phyloP scores from a whole-genome alignment of 1,140 invertebrate species.

The Latrodectus geometricus region DNA sequence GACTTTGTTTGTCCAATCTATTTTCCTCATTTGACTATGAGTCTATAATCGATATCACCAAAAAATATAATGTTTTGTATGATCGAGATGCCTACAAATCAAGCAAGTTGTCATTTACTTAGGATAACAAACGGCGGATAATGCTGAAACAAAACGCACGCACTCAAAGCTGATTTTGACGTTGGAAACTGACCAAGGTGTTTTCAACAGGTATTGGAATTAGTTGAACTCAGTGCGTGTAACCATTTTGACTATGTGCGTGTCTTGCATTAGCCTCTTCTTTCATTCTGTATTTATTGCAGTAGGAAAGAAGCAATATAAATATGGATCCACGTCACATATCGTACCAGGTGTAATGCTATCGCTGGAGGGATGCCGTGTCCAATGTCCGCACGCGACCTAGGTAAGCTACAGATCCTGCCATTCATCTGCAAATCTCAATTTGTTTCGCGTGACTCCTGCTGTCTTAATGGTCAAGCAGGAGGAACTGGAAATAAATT shows the following conservation, averaged over 20 bases:
- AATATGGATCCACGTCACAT: background rate
- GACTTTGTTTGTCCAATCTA: background rate
- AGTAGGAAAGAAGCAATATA: background rate
- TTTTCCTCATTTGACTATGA: background rate
- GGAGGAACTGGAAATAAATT: slow-evolving; percentile 10
- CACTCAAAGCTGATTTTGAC: background rate
- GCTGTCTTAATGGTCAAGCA: slow-evolving; percentile 40
- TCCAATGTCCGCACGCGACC: background rate
- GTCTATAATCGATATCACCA: background rate
- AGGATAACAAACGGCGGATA: background rate
- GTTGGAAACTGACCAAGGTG: slow-evolving; percentile 33
- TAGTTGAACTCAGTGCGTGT: slow-evolving; percentile 3
- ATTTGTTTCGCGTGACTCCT: slow-evolving; percentile 48
- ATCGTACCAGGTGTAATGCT: slow-evolving; percentile 8
- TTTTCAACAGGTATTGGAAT: slow-evolving; percentile 47
- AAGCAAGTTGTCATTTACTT: background rate
- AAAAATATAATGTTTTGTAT: background rate
- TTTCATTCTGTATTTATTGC: background rate
- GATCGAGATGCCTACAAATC: background rate
- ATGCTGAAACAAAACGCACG: background rate
- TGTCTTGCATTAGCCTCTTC: background rate
- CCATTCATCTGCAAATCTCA: slow-evolving; percentile 46
- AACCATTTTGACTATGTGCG: background rate
- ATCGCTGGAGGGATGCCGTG: slow-evolving; percentile 11
- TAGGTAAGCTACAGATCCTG: slow-evolving; percentile 5